A percentile compares a stretch with the other conserved stretches of the same genome.
Conservation (phyloP, 1,140 invertebrate species). For the Drosophila albomicans region DNA sequence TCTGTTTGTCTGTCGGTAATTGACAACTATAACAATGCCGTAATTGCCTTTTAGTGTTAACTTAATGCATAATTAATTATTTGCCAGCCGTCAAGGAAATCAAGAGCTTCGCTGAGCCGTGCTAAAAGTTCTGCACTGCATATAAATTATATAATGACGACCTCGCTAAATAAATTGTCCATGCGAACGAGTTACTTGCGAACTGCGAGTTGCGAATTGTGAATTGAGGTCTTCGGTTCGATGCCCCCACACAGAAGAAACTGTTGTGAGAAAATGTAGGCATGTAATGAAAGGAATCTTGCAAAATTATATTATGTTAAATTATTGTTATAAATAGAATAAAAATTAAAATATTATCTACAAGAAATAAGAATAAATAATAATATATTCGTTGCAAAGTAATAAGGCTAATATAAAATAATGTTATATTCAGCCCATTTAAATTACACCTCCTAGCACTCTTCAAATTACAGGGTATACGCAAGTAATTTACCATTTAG, state of each 20-base stretch:
- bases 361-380: too few relatives aligned
- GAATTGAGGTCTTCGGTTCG: background rate
- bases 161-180: background rate
- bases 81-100: conserved; percentile 11
- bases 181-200: background rate
- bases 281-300: too few relatives aligned
- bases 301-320: too few relatives aligned
- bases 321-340: too few relatives aligned
- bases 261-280: too few relatives aligned
- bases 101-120: background rate
- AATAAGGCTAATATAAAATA: too few relatives aligned
- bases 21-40: conserved; percentile 7
- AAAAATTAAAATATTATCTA: too few relatives aligned
- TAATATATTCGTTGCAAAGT: too few relatives aligned
- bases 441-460: background rate
- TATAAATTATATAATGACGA: conserved; percentile 7
- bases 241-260: background rate
- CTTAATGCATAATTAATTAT: conserved; percentile 26
- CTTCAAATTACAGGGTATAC: background rate
- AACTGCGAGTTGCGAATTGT: background rate
- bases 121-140: background rate
- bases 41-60: conserved; percentile 35
- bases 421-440: background rate
- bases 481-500: conserved; percentile 14
- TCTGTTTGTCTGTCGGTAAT: background rate